Evolutionary conservation across 2,113 vertebrate species (phyloP).

Genomic region (Calyptommatus sinebrachiatus): DNA sequence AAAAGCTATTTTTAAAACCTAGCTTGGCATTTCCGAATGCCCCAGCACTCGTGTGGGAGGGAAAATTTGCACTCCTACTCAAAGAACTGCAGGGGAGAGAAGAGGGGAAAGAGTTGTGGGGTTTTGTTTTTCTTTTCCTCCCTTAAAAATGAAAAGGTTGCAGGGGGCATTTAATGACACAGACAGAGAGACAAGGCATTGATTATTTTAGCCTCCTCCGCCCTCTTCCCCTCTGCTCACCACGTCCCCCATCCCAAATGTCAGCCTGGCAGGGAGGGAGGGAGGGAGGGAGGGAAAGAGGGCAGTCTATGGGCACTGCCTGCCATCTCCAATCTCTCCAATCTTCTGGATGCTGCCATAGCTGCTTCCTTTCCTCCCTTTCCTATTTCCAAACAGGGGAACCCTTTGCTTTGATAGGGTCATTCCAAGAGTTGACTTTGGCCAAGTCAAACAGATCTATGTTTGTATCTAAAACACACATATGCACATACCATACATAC

Average conservation of each 20-base stretch:
- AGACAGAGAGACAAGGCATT: not conserved
- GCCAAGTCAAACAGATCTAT: too few relatives aligned
- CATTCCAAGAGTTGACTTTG: too few relatives aligned
- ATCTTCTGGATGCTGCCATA: not conserved
- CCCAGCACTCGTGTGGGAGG: conserved; percentile 3
- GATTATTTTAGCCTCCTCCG: not conserved
- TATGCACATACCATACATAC: too few relatives aligned
- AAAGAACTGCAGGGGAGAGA: not conserved
- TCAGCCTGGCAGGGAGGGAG: not conserved
- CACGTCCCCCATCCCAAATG: not conserved
- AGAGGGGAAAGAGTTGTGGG: not conserved
- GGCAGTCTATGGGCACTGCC: not conserved
- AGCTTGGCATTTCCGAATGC: conserved; percentile 7
- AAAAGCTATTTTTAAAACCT: conserved; percentile 5
- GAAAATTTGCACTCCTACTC: not conserved
- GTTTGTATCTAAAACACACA: too few relatives aligned
- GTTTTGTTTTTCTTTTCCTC: too few relatives aligned
- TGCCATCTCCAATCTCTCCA: not conserved
- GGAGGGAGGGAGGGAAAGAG: too few relatives aligned
- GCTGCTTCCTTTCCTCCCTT: not conserved
- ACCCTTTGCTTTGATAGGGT: too few relatives aligned
- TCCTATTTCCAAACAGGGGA: not conserved
- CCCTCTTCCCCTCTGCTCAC: not conserved
- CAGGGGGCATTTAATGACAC: not conserved
- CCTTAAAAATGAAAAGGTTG: not conserved